phyloP scores from a whole-genome alignment of 1,140 invertebrate species.

The Leguminivora glycinivorella region DNA sequence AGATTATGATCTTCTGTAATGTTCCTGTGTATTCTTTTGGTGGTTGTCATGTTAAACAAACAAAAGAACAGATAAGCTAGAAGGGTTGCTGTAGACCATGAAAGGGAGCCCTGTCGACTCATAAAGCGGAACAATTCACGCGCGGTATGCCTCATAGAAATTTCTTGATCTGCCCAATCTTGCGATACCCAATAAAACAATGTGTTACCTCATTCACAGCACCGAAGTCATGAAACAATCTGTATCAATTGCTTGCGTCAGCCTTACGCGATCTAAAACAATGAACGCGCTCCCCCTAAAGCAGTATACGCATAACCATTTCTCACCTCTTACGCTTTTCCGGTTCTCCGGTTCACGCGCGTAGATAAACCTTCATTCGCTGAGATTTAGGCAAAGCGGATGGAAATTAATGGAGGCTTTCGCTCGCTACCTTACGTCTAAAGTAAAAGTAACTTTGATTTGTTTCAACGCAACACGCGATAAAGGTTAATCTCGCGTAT shows the following conservation, averaged over 20 bases:
- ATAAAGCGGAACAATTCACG: no score
- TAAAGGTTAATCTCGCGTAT: constrained; percentile 15
- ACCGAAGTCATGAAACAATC: constrained; percentile 8
- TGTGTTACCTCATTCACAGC: not conserved
- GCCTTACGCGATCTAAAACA: constrained; percentile 31
- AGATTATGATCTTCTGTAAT: no score
- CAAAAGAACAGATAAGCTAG: no score
- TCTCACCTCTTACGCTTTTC: constrained; percentile 7
- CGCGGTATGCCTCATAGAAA: no score
- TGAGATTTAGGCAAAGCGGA: constrained; percentile 46
- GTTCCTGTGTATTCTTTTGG: no score
- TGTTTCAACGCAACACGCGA: constrained; percentile 42
- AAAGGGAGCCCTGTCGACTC: no score
- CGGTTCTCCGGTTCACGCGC: not conserved
- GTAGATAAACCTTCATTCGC: constrained; percentile 45
- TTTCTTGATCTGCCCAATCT: no score
- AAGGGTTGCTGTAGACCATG: no score
- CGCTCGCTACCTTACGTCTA: constrained; percentile 30
- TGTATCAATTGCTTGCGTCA: constrained; percentile 22
- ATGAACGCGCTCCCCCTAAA: constrained; percentile 31
- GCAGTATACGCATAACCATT: not conserved
- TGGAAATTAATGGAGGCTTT: constrained; percentile 47
- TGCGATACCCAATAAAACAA: not conserved
- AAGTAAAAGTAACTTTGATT: constrained; percentile 34
- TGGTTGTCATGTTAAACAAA: no score